phyloP scores from a whole-genome alignment of 2,113 vertebrate species.

The Osmerus eperlanus region DNA sequence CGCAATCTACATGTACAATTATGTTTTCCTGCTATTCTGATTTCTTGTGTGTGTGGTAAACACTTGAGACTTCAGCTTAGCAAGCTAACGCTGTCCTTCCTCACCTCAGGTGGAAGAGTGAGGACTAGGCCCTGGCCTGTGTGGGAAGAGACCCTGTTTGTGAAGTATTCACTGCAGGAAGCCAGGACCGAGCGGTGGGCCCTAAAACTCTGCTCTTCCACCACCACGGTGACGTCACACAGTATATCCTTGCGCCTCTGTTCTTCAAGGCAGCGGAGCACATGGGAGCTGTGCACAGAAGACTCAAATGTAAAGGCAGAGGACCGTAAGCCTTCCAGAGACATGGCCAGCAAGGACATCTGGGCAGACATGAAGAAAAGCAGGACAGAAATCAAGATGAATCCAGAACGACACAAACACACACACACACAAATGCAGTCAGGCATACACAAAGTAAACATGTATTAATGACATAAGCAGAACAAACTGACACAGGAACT shows the following conservation, averaged over 20 bases:
- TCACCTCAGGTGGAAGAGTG: slow-evolving; percentile 88
- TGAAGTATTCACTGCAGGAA: slow-evolving; percentile 88
- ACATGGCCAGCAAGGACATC: slow-evolving; percentile 57
- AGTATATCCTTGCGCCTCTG: slow-evolving; percentile 67
- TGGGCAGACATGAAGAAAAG: slow-evolving; percentile 19
- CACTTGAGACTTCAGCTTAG: not conserved
- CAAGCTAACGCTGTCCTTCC: slow-evolving; percentile 4
- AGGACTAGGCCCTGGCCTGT: slow-evolving; percentile 66
- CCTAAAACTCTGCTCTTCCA: slow-evolving; percentile 82
- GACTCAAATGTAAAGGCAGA: slow-evolving; percentile 77
- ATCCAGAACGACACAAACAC: not conserved
- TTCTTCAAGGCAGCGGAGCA: slow-evolving; percentile 70
- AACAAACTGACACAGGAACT: slow-evolving; percentile 18
- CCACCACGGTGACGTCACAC: slow-evolving; percentile 83
- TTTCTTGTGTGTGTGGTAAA: no score
- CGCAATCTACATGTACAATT: no score
- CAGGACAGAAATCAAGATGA: not conserved
- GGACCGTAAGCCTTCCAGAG: slow-evolving; percentile 50
- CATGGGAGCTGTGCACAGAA: slow-evolving; percentile 65
- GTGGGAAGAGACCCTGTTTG: slow-evolving; percentile 74
- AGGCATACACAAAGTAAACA: slow-evolving; percentile 6
- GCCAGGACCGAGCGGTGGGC: slow-evolving; percentile 89
- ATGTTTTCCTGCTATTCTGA: no score
- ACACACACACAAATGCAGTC: slow-evolving; percentile 26
- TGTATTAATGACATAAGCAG: not conserved